Evolutionary conservation across 2,797 vertebrate species (phyloP).

Genomic region (Prunella strophiata): DNA sequence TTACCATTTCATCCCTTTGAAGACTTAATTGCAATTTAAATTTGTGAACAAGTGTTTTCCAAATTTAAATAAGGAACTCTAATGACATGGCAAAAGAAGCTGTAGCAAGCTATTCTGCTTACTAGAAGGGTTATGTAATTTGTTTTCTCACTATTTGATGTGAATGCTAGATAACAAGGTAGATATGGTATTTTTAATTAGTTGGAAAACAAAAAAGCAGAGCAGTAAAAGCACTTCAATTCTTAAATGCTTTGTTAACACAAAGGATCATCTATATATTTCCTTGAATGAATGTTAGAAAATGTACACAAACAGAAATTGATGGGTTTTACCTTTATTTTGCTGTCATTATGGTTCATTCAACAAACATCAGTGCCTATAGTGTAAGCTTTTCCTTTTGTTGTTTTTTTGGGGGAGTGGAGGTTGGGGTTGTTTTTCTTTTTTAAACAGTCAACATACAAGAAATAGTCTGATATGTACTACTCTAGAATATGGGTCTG

Average conservation of each 20-base stretch:
- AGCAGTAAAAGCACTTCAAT: neutral
- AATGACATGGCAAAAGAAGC: neutral
- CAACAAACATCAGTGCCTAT: neutral
- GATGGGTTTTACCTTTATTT: neutral
- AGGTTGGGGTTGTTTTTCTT: neutral
- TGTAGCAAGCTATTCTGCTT: neutral
- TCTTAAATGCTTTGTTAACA: neutral
- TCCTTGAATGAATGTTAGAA: neutral
- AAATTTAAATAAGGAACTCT: neutral
- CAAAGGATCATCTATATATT: neutral
- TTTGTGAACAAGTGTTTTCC: constrained; percentile 13
- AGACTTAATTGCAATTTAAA: constrained; percentile 52
- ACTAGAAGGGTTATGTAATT: neutral
- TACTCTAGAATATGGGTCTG: neutral
- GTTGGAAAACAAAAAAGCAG: neutral
- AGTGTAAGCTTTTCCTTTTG: neutral
- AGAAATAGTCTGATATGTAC: neutral
- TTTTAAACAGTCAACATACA: neutral
- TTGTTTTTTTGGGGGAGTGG: neutral
- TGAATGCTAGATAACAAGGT: neutral
- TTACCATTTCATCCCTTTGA: constrained; percentile 40
- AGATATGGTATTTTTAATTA: neutral
- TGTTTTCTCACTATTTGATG: neutral
- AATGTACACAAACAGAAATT: neutral
- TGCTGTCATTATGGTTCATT: neutral